Evolutionary conservation across 2,888 invertebrate species (phyloP).

Genomic region (Dexiosoma caninum): DNA sequence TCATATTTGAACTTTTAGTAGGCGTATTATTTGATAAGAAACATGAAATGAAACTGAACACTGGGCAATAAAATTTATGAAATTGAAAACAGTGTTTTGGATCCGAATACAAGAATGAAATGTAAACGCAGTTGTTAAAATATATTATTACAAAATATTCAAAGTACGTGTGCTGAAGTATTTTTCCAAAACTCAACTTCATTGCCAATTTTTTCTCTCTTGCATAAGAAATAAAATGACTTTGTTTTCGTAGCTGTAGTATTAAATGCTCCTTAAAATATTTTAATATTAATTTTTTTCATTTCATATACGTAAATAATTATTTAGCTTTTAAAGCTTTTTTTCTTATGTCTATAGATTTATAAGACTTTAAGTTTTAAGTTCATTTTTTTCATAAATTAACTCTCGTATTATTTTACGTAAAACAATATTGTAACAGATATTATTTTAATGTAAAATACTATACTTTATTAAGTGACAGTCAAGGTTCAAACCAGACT

Average conservation of each 20-base stretch:
- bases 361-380: slow-evolving; percentile 18
- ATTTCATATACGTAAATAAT: background rate
- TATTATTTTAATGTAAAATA: too few species aligned
- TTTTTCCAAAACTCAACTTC: background rate
- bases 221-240: background rate
- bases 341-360: background rate
- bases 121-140: background rate
- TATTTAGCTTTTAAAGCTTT: slow-evolving; percentile 50
- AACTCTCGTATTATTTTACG: background rate
- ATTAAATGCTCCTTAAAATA: slow-evolving; percentile 20
- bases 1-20: slow-evolving; percentile 15
- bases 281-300: slow-evolving; percentile 4
- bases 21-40: slow-evolving; percentile 41
- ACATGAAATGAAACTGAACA: background rate
- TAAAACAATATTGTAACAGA: too few species aligned
- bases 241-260: slow-evolving; percentile 34
- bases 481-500: too few species aligned
- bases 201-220: background rate
- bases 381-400: background rate
- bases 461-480: too few species aligned
- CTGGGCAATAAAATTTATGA: background rate
- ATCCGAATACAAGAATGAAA: background rate
- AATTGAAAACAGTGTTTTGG: background rate
- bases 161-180: background rate
- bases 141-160: background rate